Conservation (phyloP, 1,140 invertebrate genomes). For the Drosophila orena region DNA sequence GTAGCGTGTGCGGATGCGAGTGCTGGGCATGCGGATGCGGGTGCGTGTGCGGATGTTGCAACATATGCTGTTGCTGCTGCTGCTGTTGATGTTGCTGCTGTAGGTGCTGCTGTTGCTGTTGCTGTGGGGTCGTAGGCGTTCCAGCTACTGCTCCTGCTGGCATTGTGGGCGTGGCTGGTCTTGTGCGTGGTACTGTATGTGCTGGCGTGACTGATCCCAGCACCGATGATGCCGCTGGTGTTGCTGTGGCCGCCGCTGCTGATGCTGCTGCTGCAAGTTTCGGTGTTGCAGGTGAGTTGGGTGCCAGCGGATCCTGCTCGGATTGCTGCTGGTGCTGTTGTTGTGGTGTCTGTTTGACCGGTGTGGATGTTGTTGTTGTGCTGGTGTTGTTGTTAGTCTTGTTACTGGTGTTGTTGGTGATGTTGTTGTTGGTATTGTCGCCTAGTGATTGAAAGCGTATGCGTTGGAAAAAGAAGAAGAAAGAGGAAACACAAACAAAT, state of each 20-base stretch:
- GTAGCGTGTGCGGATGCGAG: slow-evolving; percentile 46
- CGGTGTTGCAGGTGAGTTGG: slow-evolving; percentile 58
- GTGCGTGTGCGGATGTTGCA: slow-evolving; percentile 47
- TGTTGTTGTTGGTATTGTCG: slow-evolving; percentile 73
- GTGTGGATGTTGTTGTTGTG: slow-evolving; percentile 64
- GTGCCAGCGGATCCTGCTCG: slow-evolving; percentile 39
- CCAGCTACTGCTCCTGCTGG: slow-evolving; percentile 24
- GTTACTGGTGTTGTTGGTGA: slow-evolving; percentile 47
- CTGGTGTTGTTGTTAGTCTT: slow-evolving; percentile 53
- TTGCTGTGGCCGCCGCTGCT: slow-evolving; percentile 20
- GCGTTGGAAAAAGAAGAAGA: slow-evolving; percentile 70
- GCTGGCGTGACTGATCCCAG: slow-evolving; percentile 30
- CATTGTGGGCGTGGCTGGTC: slow-evolving; percentile 64
- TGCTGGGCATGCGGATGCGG: slow-evolving; percentile 44
- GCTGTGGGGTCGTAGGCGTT: slow-evolving; percentile 51
- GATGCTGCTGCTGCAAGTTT: slow-evolving; percentile 33
- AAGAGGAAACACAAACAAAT: slow-evolving; percentile 81
- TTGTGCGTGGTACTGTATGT: slow-evolving; percentile 52
- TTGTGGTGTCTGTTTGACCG: slow-evolving; percentile 74
- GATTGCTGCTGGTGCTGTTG: slow-evolving; percentile 48
- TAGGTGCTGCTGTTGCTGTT: slow-evolving; percentile 48
- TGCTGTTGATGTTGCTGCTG: slow-evolving; percentile 47
- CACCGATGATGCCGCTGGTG: slow-evolving; percentile 4
- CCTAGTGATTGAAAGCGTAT: slow-evolving; percentile 79
- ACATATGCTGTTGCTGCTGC: slow-evolving; percentile 45